A percentile compares a stretch with the other conserved stretches of the same genome.
Evolutionary conservation across 2,888 invertebrate species (phyloP).

Genomic region (Drosophila parthenogenetica): DNA sequence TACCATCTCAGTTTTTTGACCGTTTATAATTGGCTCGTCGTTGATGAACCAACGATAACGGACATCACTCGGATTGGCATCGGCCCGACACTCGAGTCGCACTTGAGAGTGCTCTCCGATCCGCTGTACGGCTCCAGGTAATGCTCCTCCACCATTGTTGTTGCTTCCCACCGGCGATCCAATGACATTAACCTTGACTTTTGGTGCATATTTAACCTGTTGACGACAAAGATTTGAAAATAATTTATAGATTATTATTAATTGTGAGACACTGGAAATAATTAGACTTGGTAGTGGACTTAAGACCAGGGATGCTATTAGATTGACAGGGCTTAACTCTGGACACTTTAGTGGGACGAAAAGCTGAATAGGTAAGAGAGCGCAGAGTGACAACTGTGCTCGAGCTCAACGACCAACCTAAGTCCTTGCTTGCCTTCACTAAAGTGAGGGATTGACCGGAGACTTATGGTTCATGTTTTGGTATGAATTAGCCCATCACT

Average conservation of each 20-base stretch:
- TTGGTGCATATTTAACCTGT: conserved; percentile 95
- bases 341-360: too few relatives aligned
- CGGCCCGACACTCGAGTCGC: conserved; percentile 92
- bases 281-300: too few relatives aligned
- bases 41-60: conserved; percentile 95
- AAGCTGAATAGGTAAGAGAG: background rate
- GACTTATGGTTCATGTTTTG: conserved; percentile 28
- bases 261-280: too few relatives aligned
- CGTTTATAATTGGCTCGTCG: conserved; percentile 91
- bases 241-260: conserved; percentile 6
- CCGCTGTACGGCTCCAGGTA: conserved; percentile 85
- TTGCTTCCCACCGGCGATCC: conserved; percentile 27
- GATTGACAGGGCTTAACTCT: background rate
- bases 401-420: background rate
- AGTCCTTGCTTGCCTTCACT: conserved; percentile 32
- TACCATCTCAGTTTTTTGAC: conserved; percentile 92
- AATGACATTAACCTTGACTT: conserved; percentile 91
- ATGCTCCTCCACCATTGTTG: background rate
- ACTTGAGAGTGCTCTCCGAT: conserved; percentile 93
- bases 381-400: conserved; percentile 20
- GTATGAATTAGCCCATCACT: conserved; percentile 72
- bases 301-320: too few relatives aligned
- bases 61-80: conserved; percentile 94
- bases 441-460: conserved; percentile 18
- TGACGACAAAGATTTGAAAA: background rate